A percentile compares a stretch with the other conserved stretches of the same genome.
Conservation (phyloP, 2,797 vertebrate genomes). For the Caiman crocodilus region DNA sequence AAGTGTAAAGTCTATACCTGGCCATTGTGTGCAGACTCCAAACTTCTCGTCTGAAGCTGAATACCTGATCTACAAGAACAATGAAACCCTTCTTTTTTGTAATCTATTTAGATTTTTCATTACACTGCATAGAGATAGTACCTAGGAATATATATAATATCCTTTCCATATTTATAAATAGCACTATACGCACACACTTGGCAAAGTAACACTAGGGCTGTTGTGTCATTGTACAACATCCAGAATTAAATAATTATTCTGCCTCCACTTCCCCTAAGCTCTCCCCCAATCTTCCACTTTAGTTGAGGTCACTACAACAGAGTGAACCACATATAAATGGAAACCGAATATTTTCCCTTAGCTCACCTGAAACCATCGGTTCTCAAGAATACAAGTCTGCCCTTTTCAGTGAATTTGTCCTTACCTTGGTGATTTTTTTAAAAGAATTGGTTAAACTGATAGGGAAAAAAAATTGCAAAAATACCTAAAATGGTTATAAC, state of each 20-base stretch:
- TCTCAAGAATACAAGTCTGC: neutral
- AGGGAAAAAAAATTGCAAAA: neutral
- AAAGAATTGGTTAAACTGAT: neutral
- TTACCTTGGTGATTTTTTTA: neutral
- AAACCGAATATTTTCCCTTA: neutral
- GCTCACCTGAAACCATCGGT: neutral
- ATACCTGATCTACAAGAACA: neutral
- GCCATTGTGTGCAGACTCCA: neutral
- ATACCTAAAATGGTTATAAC: neutral
- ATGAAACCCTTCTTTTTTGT: neutral
- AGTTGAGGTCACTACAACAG: fast-evolving
- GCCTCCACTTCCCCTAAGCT: neutral
- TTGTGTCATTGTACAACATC: neutral
- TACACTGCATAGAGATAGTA: neutral
- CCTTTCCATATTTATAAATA: neutral
- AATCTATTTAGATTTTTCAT: conserved; percentile 2
- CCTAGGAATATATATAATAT: neutral
- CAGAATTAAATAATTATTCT: neutral
- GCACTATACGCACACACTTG: fast-evolving
- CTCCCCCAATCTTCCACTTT: neutral
- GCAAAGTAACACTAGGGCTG: neutral
- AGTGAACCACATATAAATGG: neutral
- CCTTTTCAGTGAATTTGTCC: neutral
- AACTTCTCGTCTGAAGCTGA: conserved; percentile 41
- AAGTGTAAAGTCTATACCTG: too few species aligned